phyloP scores from a whole-genome alignment of 2,113 vertebrate species.

The Solea solea region DNA sequence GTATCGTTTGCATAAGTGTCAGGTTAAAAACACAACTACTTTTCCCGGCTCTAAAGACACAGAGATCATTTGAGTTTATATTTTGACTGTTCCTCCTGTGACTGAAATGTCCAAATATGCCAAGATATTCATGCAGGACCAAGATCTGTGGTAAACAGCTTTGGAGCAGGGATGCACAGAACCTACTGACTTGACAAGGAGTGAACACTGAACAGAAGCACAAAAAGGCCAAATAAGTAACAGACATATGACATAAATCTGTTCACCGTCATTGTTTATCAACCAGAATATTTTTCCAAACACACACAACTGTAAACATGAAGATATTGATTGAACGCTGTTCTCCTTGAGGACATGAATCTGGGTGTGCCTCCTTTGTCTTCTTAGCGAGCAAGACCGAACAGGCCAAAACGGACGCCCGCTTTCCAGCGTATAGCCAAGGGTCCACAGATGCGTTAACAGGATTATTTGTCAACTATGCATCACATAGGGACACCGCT shows the following conservation, averaged over 20 bases:
- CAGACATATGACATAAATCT: constrained; percentile 13
- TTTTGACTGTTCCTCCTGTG: neutral
- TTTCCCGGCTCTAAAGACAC: too few relatives aligned
- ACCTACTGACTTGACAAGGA: neutral
- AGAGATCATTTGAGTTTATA: neutral
- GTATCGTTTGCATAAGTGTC: too few relatives aligned
- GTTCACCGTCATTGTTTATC: constrained; percentile 1
- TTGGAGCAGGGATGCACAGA: neutral
- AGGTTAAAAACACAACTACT: too few relatives aligned
- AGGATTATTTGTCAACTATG: constrained; percentile 68
- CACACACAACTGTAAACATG: constrained; percentile 25
- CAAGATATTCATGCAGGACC: neutral
- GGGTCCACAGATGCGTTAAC: constrained; percentile 44
- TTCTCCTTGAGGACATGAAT: constrained; percentile 58
- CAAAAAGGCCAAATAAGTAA: constrained; percentile 27
- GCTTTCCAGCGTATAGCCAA: neutral
- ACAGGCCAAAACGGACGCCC: constrained; percentile 16
- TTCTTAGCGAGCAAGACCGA: constrained; percentile 23
- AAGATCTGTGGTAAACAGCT: neutral
- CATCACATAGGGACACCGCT: constrained; percentile 64
- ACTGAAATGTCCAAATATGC: constrained; percentile 2
- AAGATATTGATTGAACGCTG: constrained; percentile 37
- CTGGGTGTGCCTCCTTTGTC: constrained; percentile 23
- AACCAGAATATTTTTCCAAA: constrained; percentile 1
- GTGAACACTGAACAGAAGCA: neutral